Base-by-base conservation (phyloP, 37 sponge, comb jelly and placozoan genomes). In the Beroe ovata region DNA sequence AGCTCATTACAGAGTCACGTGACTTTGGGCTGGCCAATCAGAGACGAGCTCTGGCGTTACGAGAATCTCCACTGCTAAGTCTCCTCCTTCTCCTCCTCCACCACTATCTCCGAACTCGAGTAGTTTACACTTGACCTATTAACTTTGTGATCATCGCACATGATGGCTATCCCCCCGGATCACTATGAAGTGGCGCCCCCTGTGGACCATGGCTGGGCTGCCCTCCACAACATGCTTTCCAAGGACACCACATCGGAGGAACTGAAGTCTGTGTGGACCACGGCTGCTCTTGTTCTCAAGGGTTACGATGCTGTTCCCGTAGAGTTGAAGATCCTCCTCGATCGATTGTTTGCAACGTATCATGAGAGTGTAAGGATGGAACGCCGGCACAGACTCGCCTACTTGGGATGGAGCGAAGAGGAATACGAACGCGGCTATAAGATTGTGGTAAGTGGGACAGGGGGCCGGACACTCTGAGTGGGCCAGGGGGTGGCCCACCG, bases 261-360 rank as follows among this genome's bases (percentile, higher is more conserved):
- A 25, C 54, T 77, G 54, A 77, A 77, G 54, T 38, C 84, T 42
- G 84, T 77, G 42, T 77, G 84, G 84, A 77, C 54, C 84, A 77
- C 84, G 21, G 84, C 54, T 4, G 84, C 84, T 0, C 42, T 77
- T 30, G 84, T 77, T 3, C 47, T 77, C 36, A 77, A 77, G 84
- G 84, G 84, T 1, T 77, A 77, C 54, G 84, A 77, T 29, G 84
- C 84, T 4, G 54, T 77, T 3, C 84, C 84, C 54, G 54, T 77
- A 54, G 84, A 77, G 33, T 54, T 77, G 47, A 77, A 77, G 84
- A 77, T 77, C 42, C 84, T 77, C 36, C 54, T 77, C 4, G 84
- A 77, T 35, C 84, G 84, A 0, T 29, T 77, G 54, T 77, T 77
- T n/a, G 84, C 84, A 38, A 42, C 84, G 23, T 77, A 77, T 54